Evolutionary conservation across 2,797 vertebrate genomes (phyloP), one percentile per base, ranked within the genome.

Genomic region (Liasis olivaceus): DNA sequence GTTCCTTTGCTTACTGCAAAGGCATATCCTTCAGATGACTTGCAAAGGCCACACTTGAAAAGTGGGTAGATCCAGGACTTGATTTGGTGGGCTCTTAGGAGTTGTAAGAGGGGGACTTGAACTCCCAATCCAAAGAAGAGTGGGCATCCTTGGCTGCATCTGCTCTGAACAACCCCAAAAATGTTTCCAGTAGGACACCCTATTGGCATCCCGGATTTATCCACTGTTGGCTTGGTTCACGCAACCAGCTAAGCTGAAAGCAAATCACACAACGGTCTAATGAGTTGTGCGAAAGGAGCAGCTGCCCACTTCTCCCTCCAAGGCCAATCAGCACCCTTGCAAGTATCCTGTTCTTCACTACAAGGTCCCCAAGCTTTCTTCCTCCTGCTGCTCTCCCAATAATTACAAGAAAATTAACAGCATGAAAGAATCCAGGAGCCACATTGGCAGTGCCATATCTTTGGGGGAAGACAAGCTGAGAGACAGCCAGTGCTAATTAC

Each of bases 401-500:
- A 56, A 89, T 92, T 85, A 64, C 72, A 66, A 12, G 56, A 89
- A 5, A 84, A 88, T 87, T 31, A 87, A 36, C 69, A 59, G 2
- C 1, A 26, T 0, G 0, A 90, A 69, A 20, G 59, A 85, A 54
- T 64, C 88, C 36, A 15, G 47, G 60, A 8, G 6, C n/a, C 47
- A 26, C 54, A 7, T 24, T 66, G 47, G 87, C 28, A 20, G 84
- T 0, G 0, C 0, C 0, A 51, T 47, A 85, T 60, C 90, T 91
- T 72, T 4, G 62, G 62, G 88, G 77, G 28, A 47, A 36, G 54
- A 69, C 54, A 90, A 81, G 64, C 60, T 22, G 87, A 88, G 89
- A 86, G 85, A 28, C 28, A 24, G 36, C 22, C 59, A 5, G 13
- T 2, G 72, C 89, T 51, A 1, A 3, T 1, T 11, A n/a, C 93